These are phyloP conservation scores for Onthophagus taurus DNA, from an alignment of 1,140 invertebrate species.

Conservation along the genomic window DNA sequence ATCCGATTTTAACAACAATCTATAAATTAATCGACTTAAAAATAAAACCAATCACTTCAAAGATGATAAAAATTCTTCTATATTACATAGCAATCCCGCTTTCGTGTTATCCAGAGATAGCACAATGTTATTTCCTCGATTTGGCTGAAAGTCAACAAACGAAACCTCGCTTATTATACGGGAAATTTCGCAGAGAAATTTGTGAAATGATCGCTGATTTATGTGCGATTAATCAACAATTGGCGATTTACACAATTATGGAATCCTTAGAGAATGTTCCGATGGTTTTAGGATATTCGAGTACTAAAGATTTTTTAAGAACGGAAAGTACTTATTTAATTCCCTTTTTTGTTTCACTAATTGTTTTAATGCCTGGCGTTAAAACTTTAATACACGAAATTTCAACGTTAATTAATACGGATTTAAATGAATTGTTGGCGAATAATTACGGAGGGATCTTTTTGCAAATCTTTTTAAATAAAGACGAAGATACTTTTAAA, in stretches of 20 bases:
- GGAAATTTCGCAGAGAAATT: slow-evolving; percentile 56
- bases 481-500: slow-evolving; percentile 41
- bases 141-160: slow-evolving; percentile 47
- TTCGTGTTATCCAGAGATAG: slow-evolving; percentile 50
- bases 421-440: slow-evolving; percentile 46
- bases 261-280: slow-evolving; percentile 42
- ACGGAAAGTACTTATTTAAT: slow-evolving; percentile 50
- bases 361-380: slow-evolving; percentile 43
- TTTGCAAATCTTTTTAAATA: slow-evolving; percentile 52
- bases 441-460: slow-evolving; percentile 56
- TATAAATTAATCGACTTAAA: slow-evolving; percentile 40
- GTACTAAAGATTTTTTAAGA: slow-evolving; percentile 46
- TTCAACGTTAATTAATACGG: slow-evolving; percentile 45
- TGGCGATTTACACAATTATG: slow-evolving; percentile 38
- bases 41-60: slow-evolving; percentile 39
- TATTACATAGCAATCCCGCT: slow-evolving; percentile 55
- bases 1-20: slow-evolving; percentile 43
- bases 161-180: slow-evolving; percentile 52
- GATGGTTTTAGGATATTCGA: slow-evolving; percentile 49
- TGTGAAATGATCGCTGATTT: slow-evolving; percentile 49
- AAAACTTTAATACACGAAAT: slow-evolving; percentile 50
- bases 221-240: slow-evolving; percentile 35
- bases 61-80: slow-evolving; percentile 48
- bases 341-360: slow-evolving; percentile 48
- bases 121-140: slow-evolving; percentile 47